Base-by-base conservation (phyloP, 2,888 invertebrate genomes). In the Hecatera dysodea region DNA sequence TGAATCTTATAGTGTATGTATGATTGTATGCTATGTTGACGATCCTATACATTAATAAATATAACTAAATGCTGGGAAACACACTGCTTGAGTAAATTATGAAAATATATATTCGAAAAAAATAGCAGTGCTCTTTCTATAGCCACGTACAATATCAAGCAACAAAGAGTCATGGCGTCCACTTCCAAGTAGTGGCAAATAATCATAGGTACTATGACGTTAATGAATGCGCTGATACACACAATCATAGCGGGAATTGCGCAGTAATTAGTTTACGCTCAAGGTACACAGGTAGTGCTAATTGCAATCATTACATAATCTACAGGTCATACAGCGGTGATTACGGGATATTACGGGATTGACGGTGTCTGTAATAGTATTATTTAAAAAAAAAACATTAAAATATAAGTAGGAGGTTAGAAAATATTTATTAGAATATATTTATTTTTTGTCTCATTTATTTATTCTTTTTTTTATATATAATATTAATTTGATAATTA, bases 261-360 rank as follows among this genome's bases (percentile, higher is more conserved):
- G 72, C 66, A 64, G 55, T 65, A 65, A 79, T 72, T 72, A 57
- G 79, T 61, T 71, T 27, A 72, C 44, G 60, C 48, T 78, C 62
- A 78, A 72, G 82, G 63, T 52, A 64, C n/a, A 64, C 66, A 42
- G 55, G 19, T 48, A 50, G 27, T 36, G 63, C 66, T 72, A 75
- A 66, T 69, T 66, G 61, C 46, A 50, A 50, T 33, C 53, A 55
- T 80, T 75, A 69, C 48, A 66, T 59, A 75, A 65, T 39, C n/a
- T 53, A 44, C 52, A 27, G 22, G 24, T 75, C 39, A 39, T 36
- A 27, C 39, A n/a, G 33, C 17, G 15, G 29, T 33, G 29, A 44
- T 53, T 19, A 61, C 4, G 42, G 15, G 17, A 27, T 5, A 12
- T 53, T 19, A 61, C 4, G 42, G 15, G 17, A 27, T 5, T 9